A percentile compares a stretch with the other conserved stretches of the same genome.
Conservation (phyloP, 2,797 vertebrate species). For the Crenuchus spilurus region DNA sequence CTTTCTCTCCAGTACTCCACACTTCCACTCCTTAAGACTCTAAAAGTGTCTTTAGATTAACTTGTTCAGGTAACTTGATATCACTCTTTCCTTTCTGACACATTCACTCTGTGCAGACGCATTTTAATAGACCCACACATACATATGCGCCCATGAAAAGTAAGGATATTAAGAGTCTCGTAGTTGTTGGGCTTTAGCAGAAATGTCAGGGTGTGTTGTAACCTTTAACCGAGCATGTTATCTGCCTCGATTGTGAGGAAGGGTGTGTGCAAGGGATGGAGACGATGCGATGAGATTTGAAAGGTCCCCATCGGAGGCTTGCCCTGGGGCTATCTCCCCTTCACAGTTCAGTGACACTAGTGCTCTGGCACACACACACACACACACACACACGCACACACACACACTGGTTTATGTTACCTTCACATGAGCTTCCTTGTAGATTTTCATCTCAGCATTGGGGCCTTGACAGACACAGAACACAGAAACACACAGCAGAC, state of each 20-base stretch:
- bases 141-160: conserved; percentile 49
- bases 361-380: conserved; percentile 23
- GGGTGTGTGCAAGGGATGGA: conserved; percentile 55
- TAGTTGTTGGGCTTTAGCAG: conserved; percentile 74
- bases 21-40: not conserved
- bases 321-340: conserved; percentile 72
- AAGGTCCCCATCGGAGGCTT: conserved; percentile 76
- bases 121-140: not conserved
- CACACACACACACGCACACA: not conserved
- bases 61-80: not conserved
- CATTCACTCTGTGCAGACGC: not conserved
- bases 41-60: not conserved
- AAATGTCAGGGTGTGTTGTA: conserved; percentile 81
- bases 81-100: conserved; percentile 20
- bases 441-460: not conserved
- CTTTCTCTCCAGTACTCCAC: conserved; percentile 26
- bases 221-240: conserved; percentile 80
- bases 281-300: conserved; percentile 76
- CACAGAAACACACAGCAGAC: too few relatives aligned
- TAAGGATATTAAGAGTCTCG: conserved; percentile 62
- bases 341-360: conserved; percentile 74
- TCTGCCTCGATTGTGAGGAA: conserved; percentile 73
- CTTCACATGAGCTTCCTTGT: conserved; percentile 7
- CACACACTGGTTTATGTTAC: not conserved
- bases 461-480: not conserved